These are phyloP conservation scores for Phylloscopus whistleri DNA, from an alignment of 2,113 vertebrate genomes.

Conservation along the genomic window DNA sequence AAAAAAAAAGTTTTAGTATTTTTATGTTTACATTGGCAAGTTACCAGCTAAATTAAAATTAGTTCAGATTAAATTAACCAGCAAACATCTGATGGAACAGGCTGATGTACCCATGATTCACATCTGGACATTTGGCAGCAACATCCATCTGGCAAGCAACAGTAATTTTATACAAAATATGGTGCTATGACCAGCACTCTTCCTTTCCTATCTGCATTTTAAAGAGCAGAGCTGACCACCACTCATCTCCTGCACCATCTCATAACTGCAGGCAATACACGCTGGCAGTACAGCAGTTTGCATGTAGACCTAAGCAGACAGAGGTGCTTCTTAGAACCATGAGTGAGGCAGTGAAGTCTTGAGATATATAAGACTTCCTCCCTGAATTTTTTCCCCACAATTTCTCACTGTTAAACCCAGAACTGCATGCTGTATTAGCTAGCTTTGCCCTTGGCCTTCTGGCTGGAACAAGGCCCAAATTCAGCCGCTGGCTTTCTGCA, in stretches of 20 bases:
- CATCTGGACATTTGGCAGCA: neutral
- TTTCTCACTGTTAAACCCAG: neutral
- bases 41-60: neutral
- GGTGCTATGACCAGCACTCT: neutral
- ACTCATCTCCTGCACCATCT: neutral
- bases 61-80: neutral
- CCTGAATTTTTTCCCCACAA: accelerated
- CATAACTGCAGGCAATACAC: neutral
- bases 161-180: neutral
- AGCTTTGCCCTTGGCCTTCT: neutral
- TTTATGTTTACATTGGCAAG: neutral
- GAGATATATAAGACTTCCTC: neutral
- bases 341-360: neutral
- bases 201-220: neutral
- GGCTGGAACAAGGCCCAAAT: neutral
- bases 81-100: neutral
- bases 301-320: neutral
- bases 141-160: neutral
- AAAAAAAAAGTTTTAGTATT: neutral
- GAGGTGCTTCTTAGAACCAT: neutral
- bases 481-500: neutral
- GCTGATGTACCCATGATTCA: neutral
- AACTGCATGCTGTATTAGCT: neutral
- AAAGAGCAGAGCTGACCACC: neutral
- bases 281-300: neutral